A percentile compares a stretch with the other conserved stretches of the same genome.
These are phyloP conservation scores for Malurus splendens DNA, from an alignment of 2,797 vertebrate genomes.

Conservation along the genomic window DNA sequence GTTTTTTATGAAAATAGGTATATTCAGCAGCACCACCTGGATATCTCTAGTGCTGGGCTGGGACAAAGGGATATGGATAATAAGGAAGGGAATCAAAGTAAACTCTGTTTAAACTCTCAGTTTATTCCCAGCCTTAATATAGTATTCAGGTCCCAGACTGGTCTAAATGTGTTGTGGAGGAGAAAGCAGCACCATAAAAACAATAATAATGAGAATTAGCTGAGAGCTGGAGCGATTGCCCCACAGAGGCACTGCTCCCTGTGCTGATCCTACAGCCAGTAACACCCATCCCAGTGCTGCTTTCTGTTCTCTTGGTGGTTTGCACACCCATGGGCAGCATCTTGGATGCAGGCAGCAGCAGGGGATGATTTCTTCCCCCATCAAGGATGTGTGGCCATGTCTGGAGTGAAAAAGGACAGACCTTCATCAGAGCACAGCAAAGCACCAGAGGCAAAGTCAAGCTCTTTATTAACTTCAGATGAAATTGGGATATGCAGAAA, in stretches of 20 bases:
- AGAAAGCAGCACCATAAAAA: slow-evolving; percentile 5
- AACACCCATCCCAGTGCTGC: not conserved
- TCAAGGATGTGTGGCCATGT: not conserved
- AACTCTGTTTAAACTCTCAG: not conserved
- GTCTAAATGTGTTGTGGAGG: not conserved
- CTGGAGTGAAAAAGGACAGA: not conserved
- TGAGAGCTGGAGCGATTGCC: not conserved
- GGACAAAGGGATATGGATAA: not conserved
- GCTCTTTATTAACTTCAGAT: slow-evolving; percentile 27
- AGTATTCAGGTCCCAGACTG: not conserved
- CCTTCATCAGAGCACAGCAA: not conserved
- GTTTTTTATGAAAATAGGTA: not conserved
- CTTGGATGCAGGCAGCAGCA: rapidly evolving
- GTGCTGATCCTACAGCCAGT: too few species aligned
- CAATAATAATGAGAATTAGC: not conserved
- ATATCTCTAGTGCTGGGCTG: not conserved
- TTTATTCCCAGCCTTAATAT: slow-evolving; percentile 42
- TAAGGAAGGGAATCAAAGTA: not conserved
- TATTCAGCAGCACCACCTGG: not conserved
- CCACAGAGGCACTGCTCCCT: not conserved
- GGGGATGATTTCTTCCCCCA: not conserved
- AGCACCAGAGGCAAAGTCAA: slow-evolving; percentile 32
- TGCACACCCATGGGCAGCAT: not conserved
- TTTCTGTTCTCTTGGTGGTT: not conserved
- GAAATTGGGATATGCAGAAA: slow-evolving; percentile 11